Conservation (phyloP, 2,797 vertebrate species). For the Vultur gryphus region DNA sequence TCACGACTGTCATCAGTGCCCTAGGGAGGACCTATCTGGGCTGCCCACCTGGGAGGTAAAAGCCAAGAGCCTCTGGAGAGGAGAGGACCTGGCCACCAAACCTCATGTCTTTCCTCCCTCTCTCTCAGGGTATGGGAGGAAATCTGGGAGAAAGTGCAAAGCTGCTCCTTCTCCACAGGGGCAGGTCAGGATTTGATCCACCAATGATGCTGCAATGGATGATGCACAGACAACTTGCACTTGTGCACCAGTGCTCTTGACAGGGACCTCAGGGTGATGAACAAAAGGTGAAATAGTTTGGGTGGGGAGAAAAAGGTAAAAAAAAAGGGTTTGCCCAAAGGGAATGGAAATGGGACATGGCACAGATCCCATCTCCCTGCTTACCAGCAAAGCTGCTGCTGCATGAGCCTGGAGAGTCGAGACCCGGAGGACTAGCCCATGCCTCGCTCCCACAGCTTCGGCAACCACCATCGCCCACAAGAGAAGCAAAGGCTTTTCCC, state of each 20-base stretch:
- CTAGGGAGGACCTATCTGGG: no score
- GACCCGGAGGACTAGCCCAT: neutral
- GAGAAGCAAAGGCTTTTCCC: neutral
- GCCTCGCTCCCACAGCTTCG: neutral
- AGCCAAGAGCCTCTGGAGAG: neutral
- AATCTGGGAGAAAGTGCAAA: neutral
- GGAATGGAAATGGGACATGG: neutral
- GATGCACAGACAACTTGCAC: neutral
- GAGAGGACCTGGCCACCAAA: neutral
- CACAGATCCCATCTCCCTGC: neutral
- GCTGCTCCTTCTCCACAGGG: neutral
- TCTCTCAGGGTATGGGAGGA: neutral
- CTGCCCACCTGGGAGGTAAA: neutral
- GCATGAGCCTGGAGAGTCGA: neutral
- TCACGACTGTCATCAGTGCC: neutral
- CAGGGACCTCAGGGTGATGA: neutral
- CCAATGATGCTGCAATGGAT: neutral
- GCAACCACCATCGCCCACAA: rapidly evolving
- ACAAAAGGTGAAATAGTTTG: neutral
- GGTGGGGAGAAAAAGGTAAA: neutral
- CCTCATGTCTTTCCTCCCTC: neutral
- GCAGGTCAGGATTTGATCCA: neutral
- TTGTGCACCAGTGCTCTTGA: neutral
- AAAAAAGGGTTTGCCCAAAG: neutral
- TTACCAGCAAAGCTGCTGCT: neutral